These are phyloP conservation scores for Scaptomyza flava DNA, from an alignment of 2,888 invertebrate genomes.

Conservation along the genomic window DNA sequence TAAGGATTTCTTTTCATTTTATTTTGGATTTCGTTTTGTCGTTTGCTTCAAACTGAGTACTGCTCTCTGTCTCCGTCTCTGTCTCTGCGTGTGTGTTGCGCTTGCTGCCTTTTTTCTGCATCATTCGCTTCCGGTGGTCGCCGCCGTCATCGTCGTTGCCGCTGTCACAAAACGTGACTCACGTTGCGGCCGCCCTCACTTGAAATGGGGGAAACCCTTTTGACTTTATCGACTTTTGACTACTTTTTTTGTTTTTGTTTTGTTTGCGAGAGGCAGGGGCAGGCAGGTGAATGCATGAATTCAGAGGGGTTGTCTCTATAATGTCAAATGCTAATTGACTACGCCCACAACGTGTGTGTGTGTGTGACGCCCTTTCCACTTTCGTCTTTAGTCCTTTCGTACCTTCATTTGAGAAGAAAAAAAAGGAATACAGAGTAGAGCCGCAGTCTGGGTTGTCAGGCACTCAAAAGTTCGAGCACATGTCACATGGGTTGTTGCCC, in stretches of 20 bases:
- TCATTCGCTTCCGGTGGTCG: slow-evolving; percentile 73
- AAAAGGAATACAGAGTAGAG: background rate
- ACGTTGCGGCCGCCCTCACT: slow-evolving; percentile 32
- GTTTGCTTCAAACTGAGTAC: slow-evolving; percentile 23
- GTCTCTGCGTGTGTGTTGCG: slow-evolving; percentile 5
- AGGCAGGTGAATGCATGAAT: background rate
- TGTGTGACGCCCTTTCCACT: slow-evolving; percentile 2
- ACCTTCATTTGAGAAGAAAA: background rate
- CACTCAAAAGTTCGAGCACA: slow-evolving; percentile 72
- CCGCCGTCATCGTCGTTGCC: slow-evolving; percentile 1
- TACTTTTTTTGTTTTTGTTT: slow-evolving; percentile 23
- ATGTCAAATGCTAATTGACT: slow-evolving; percentile 64
- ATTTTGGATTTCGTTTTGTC: slow-evolving; percentile 10
- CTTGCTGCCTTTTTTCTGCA: slow-evolving; percentile 66
- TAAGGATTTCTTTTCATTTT: slow-evolving; percentile 56
- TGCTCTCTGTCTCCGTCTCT: slow-evolving; percentile 7
- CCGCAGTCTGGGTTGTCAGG: slow-evolving; percentile 47
- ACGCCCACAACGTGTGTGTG: slow-evolving; percentile 47
- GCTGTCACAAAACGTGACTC: slow-evolving; percentile 65
- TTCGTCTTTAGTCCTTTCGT: background rate
- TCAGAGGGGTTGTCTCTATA: slow-evolving; percentile 30
- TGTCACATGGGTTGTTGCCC: slow-evolving; percentile 72
- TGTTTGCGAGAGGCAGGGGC: slow-evolving; percentile 6
- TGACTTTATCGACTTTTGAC: slow-evolving; percentile 43
- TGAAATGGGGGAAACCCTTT: slow-evolving; percentile 53